phyloP scores from a whole-genome alignment of 2,797 vertebrate genomes.

The Lepus townsendii region DNA sequence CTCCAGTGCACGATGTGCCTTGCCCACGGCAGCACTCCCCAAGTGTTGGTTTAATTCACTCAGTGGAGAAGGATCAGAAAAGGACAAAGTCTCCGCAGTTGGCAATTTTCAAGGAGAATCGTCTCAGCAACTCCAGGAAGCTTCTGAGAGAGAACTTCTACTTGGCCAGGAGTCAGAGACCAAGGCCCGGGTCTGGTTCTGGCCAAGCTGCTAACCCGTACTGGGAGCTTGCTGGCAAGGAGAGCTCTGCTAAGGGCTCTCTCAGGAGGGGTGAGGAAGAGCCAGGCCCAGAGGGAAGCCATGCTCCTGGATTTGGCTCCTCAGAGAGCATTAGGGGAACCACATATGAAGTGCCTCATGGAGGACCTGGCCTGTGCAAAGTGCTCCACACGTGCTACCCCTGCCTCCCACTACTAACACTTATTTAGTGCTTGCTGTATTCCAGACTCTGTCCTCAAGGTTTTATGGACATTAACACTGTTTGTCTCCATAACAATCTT shows the following conservation, averaged over 20 bases:
- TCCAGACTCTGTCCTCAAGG: background rate
- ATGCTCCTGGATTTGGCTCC: background rate
- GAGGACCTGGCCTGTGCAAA: background rate
- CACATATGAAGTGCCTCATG: rapidly evolving
- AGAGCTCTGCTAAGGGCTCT: no score
- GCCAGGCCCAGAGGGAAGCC: rapidly evolving
- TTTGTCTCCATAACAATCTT: background rate
- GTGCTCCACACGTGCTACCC: background rate
- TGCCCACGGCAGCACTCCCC: background rate
- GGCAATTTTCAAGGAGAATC: background rate
- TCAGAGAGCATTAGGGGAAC: background rate
- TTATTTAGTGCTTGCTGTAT: background rate
- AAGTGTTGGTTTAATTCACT: background rate
- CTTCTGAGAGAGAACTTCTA: background rate
- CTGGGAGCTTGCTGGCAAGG: background rate
- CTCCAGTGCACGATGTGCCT: background rate
- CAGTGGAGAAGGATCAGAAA: background rate
- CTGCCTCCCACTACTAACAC: no score
- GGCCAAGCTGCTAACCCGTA: background rate
- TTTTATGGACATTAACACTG: background rate
- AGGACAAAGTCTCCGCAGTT: background rate
- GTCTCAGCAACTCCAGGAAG: background rate
- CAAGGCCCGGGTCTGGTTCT: background rate
- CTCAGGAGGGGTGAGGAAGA: background rate
- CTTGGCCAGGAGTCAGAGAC: background rate